Evolutionary conservation across 2,888 invertebrate species (phyloP), one percentile per base, ranked within the genome.

Genomic region (Stratiomys singularior): DNA sequence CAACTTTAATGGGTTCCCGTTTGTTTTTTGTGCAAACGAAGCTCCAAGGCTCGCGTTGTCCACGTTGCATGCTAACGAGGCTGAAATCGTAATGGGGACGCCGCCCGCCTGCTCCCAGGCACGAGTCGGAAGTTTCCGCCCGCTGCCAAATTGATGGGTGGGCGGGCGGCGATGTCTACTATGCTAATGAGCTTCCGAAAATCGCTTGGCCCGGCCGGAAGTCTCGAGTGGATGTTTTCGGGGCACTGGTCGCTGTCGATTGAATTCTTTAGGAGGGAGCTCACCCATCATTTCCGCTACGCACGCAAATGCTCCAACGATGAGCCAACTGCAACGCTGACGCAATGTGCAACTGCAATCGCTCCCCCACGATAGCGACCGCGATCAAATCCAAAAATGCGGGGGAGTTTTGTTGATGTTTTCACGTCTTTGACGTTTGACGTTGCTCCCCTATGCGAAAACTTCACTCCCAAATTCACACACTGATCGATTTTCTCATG

Each of bases 371-470:
- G n/a, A 30, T n/a, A 15, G 1, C 64, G 2, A 25, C 5, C 13
- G 23, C 60, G 25, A 60, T 52, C 21, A 64, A n/a, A 27, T 23
- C 30, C 30, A 15, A 30, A 64, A 64, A 64, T 64, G 64, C 46
- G 47, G 46, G 71, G 71, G 47, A 71, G 28, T 72, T 56, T 72
- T 72, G 72, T 72, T 72, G 72, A 72, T 56, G 72, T 72, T 72
- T 72, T 18, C 30, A 21, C 30, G 72, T 44, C 46, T n/a, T 18
- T 67, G 67, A 67, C 67, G 46, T 67, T 67, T 67, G 46, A 46
- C 67, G 67, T 67, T 67, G 67, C 67, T 37, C 9, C 37, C 3
- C 64, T 4, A 60, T 11, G 18, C 21, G 64, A 64, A 30, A 27
- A 67, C 67, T 67, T 37, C 67, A 67, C 67, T 44, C 67, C 46